Base-by-base conservation (phyloP, 2,888 invertebrate species). In the Mythimna loreyi region DNA sequence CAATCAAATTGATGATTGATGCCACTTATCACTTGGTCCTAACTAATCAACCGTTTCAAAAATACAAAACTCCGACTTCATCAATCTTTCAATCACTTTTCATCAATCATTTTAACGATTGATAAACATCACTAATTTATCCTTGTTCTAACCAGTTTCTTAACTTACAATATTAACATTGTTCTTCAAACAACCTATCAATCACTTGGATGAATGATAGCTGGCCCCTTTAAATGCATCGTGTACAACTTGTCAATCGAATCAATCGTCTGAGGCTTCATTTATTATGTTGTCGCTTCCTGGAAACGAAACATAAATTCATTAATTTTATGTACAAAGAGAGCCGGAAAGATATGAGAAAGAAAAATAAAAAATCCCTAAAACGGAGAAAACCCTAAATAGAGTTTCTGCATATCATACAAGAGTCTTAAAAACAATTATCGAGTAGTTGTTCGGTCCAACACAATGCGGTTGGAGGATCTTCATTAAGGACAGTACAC, bases 1-100 rank as follows among this genome's bases (percentile, higher is more conserved):
- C 77, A 79, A 82, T 82, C 74, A 71, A 43, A 74, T 80, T 84
- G 66, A 62, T 61, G 79, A 81, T 75, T 72, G 80, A 53, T 75
- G 52, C 68, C 72, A 75, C 76, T 80, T 73, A 76, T 61, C 72
- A 79, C 72, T 78, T 81, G 67, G 81, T 81, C 73, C 61, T 52
- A 64, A 71, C 28, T 73, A 55, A 40, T 79, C 45, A 74, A 50
- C 49, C 55, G 52, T 63, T 79, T 55, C 43, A 61, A 58, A 65
- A 74, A 63, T 76, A 75, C 56, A 80, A 78, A 76, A 61, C 23
- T 61, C 25, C 36, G 49, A 36, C 33, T 43, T 45, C 59, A 43
- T 63, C 63, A 72, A 72, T 57, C 72, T 11, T 43, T 62, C 62
- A 62, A 72, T 61, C 65, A 72, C 53, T 49, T 60, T n/a, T 23